Evolutionary conservation across 1,140 invertebrate genomes (phyloP), one percentile per base, ranked within the genome.

Genomic region (Drosophila aff.): DNA sequence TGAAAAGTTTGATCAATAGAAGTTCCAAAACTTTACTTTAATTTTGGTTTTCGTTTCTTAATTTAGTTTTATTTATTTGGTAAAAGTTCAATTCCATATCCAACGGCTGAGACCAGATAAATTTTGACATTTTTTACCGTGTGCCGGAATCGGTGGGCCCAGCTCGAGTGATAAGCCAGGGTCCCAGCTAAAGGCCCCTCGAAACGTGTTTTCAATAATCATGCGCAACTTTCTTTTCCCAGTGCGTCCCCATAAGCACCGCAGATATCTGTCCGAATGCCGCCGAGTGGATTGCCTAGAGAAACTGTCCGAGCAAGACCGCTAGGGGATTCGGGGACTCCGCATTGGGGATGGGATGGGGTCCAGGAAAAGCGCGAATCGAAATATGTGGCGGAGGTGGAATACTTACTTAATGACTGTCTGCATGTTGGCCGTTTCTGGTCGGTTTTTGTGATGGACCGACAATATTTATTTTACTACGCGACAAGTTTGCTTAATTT

Each of bases 341-440:
- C 36, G 4, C 11, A 13, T 38, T 13, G 36, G 36, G 33, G 52
- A 16, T 16, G 18, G 18, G 33, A 38, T 23, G 33, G 47, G 47
- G 47, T 62, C 15, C 41, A 43, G 57, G 31, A 62, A 46, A 68
- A 40, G 31, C 57, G 43, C 53, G 50, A 61, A 60, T 46, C 63
- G 16, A 63, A 43, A 40, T 16, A 41, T 50, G 23, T 33, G 28
- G 21, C 16, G 62, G 31, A 62, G 49, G 18, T 41, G 44, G 40
- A 31, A 40, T 52, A 92, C 91, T 92, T 85, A 92, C 91, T 92
- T 87, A 60, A 92, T 92, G 57, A 92, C 91, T 72, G 91, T 92
- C 77, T 92, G 91, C 91, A 92, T 92, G 53, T 62, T 91, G 59
- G 66, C 68, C 61, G 61, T 43, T 60, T 47, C 13, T 57, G 3